Evolutionary conservation across 2,888 invertebrate species (phyloP).

Genomic region (Eupeodes latifasciatus): DNA sequence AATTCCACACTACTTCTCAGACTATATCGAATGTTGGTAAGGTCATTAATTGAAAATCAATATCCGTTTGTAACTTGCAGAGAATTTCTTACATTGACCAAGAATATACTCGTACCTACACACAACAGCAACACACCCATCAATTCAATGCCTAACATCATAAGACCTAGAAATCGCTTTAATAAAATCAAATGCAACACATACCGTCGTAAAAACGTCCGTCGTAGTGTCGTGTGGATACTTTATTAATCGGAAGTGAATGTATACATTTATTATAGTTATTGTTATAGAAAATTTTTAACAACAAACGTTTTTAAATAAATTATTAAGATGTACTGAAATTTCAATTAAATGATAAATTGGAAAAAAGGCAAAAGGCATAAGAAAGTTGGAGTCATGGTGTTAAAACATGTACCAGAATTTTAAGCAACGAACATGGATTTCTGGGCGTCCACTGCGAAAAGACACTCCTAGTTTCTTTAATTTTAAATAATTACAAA

Average conservation of each 20-base stretch:
- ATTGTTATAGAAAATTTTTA: neutral
- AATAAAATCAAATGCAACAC: neutral
- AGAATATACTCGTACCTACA: neutral
- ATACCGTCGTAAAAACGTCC: neutral
- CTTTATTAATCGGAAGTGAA: constrained; percentile 18
- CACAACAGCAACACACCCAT: neutral
- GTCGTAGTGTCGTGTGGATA: neutral
- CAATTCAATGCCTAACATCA: neutral
- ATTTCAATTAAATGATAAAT: neutral
- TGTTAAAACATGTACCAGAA: constrained; percentile 1
- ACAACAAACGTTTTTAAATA: neutral
- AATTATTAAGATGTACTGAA: neutral
- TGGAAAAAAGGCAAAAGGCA: neutral
- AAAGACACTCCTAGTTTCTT: too few relatives aligned
- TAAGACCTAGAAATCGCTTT: neutral
- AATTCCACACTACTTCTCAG: neutral
- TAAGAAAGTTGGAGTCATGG: constrained; percentile 1
- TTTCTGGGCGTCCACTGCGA: too few relatives aligned
- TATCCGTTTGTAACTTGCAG: neutral
- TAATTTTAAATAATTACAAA: too few relatives aligned
- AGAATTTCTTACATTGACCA: constrained; percentile 3
- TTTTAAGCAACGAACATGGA: neutral
- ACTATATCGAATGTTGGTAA: neutral
- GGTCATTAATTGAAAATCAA: constrained; percentile 48
- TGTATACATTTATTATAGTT: neutral